Conservation (phyloP, 2,113 vertebrate species). For the Pygoscelis adeliae region DNA sequence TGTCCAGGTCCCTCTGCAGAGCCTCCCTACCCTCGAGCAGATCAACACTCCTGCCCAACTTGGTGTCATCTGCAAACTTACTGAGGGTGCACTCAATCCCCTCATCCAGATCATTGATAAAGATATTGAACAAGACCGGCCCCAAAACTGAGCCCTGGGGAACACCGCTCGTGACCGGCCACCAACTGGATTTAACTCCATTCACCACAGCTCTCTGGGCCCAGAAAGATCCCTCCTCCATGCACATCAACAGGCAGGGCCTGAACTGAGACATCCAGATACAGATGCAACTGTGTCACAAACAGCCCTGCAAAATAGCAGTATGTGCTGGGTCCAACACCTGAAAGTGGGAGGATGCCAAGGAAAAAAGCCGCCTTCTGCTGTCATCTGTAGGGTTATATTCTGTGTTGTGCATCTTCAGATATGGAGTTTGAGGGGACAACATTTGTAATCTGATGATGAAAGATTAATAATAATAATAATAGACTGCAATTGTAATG, state of each 20-base stretch:
- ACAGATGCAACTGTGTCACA: rapidly evolving
- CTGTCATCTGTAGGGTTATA: neutral
- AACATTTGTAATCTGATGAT: neutral
- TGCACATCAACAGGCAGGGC: neutral
- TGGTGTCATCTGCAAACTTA: too few species aligned
- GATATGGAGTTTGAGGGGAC: neutral
- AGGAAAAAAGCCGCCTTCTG: neutral
- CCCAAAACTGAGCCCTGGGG: too few species aligned
- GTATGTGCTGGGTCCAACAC: neutral
- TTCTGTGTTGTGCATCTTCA: neutral
- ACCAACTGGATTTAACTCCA: too few species aligned
- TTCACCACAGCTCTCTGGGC: too few species aligned
- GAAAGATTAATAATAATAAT: neutral
- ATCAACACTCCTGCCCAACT: too few species aligned
- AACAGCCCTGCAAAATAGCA: neutral
- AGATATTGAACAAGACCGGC: too few species aligned
- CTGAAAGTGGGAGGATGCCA: neutral
- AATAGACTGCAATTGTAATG: neutral
- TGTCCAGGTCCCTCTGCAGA: too few species aligned
- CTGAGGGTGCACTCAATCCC: too few species aligned
- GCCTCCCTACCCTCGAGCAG: too few species aligned
- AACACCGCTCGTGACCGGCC: too few species aligned
- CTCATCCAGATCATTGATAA: too few species aligned
- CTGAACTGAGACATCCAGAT: neutral
- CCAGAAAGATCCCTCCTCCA: neutral